Percentiles rank a stretch among this genome's conserved stretches.
Evolutionary conservation across 2,888 invertebrate genomes (phyloP).

Genomic region (Thera obeliscata): DNA sequence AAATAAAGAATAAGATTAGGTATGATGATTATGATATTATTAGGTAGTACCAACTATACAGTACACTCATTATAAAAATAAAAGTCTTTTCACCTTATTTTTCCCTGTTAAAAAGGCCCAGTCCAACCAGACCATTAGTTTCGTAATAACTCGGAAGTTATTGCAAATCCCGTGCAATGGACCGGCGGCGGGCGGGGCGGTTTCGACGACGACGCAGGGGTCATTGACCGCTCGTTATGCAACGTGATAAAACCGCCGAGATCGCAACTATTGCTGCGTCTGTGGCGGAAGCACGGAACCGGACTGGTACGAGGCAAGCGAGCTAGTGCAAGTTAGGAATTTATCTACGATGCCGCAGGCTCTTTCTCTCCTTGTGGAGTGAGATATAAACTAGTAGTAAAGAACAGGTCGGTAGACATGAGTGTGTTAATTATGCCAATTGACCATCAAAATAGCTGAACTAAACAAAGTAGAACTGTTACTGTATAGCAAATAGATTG

Average conservation of each 20-base stretch:
- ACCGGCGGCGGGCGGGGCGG: conserved; percentile 2
- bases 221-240: conserved; percentile 41
- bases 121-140: conserved; percentile 36
- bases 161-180: conserved; percentile 43
- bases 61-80: too few relatives aligned
- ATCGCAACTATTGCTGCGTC: conserved; percentile 22
- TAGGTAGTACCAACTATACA: too few relatives aligned
- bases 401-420: too few relatives aligned
- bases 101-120: conserved; percentile 39
- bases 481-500: too few relatives aligned
- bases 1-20: too few relatives aligned
- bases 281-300: conserved; percentile 22
- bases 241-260: conserved; percentile 51
- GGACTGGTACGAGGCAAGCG: conserved; percentile 9
- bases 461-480: too few relatives aligned
- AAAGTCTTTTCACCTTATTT: conserved; percentile 1
- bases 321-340: conserved; percentile 13
- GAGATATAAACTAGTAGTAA: background rate
- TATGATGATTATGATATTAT: too few relatives aligned
- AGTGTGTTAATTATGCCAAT: too few relatives aligned
- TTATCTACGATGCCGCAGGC: background rate
- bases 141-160: conserved; percentile 47
- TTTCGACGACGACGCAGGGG: conserved; percentile 25
- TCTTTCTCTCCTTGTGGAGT: background rate
- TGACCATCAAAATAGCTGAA: too few relatives aligned